Conservation (phyloP, 2,797 vertebrate genomes). For the Coregonus sp. region DNA sequence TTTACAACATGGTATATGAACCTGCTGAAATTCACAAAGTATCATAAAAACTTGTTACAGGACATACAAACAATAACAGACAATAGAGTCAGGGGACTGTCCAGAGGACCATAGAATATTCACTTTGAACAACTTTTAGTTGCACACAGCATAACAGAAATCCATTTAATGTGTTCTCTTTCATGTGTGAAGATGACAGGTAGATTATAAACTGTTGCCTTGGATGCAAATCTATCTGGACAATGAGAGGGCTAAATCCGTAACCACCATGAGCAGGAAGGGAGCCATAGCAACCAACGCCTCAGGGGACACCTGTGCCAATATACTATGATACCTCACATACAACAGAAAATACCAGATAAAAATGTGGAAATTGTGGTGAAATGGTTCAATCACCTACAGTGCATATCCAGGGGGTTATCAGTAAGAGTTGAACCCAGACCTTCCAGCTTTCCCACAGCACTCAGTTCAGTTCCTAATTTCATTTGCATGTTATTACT, state of each 20-base stretch:
- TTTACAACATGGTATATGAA: neutral
- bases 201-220: neutral
- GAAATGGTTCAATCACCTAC: neutral
- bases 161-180: neutral
- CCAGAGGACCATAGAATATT: neutral
- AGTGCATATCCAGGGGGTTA: neutral
- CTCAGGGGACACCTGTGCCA: neutral
- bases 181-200: neutral
- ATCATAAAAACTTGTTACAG: neutral
- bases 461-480: neutral
- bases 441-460: neutral
- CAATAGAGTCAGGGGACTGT: neutral
- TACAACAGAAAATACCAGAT: neutral
- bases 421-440: neutral
- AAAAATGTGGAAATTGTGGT: neutral
- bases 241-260: neutral
- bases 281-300: neutral
- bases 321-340: neutral
- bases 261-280: neutral
- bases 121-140: neutral
- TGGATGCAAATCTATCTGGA: neutral
- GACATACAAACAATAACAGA: neutral
- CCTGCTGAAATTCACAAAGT: neutral
- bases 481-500: neutral
- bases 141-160: constrained; percentile 16